Base-by-base conservation (phyloP, 2,113 vertebrate species). In the Heterotis niloticus region DNA sequence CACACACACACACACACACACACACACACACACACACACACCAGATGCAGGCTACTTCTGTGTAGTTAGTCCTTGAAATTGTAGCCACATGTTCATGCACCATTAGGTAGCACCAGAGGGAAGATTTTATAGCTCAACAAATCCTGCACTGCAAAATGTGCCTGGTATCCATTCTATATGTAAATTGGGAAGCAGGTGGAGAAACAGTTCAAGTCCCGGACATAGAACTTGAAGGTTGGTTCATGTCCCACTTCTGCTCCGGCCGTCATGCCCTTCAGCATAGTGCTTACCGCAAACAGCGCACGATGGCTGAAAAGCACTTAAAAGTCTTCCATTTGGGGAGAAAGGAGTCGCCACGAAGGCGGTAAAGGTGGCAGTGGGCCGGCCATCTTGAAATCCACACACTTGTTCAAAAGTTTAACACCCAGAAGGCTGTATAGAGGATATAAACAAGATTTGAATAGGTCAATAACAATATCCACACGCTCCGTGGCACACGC, bases 401-500 rank as follows among this genome's bases (percentile, higher is more conserved):
- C 74, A 16, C 20, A 17, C 52, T 24, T 11, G n/a, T 24, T 72
- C 44, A 54, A 10, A 34, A 24, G 23, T 44, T 29, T 65, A 71
- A 69, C 77, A 76, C 79, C 17, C 86, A 87, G 89, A 86, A 86
- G 17, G 77, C 66, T 78, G 34, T 23, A 77, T 77, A 79, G 82
- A 81, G 76, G 76, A 79, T 76, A 80, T 56, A 82, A 79, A 76
- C 75, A 71, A 73, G 79, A 78, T 56, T 86, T 89, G 87, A 90
- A 90, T 88, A 86, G 86, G 89, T 90, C 89, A 90, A 90, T 92
- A 91, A 90, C 86, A 89, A 88, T 89, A 87, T 81, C 83, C 85
- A 87, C 84, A 86, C 82, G 85, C 87, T 90, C 84, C 56, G 88
- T 86, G 83, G 85, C 64, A 82, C 86, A 75, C 88, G 84, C 82